Evolutionary conservation across 2,797 vertebrate genomes (phyloP).

Genomic region (Coregonus sp.): DNA sequence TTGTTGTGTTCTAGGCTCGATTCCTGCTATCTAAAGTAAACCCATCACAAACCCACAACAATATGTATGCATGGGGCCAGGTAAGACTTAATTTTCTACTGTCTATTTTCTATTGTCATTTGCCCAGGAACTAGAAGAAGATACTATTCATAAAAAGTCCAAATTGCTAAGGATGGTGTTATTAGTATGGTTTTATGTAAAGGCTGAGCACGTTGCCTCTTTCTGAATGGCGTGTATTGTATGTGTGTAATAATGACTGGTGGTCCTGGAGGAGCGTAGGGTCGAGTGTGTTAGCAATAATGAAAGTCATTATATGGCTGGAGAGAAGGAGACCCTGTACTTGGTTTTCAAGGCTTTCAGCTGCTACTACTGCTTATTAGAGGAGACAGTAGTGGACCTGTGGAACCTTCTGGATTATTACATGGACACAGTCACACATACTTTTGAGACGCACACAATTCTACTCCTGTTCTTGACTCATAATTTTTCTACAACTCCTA

Average conservation of each 20-base stretch:
- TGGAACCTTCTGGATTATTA: neutral
- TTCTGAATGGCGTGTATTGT: constrained; percentile 14
- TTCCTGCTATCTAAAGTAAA: constrained; percentile 98
- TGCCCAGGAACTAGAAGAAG: neutral
- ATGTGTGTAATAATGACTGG: constrained; percentile 27
- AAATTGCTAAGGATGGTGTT: no score
- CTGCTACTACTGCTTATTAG: neutral
- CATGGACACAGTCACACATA: neutral
- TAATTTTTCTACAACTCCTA: neutral
- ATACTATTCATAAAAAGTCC: neutral
- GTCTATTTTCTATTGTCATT: neutral
- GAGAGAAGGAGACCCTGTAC: neutral
- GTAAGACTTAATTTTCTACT: constrained; percentile 67
- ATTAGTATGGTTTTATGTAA: no score
- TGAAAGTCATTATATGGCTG: neutral
- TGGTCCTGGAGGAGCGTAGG: neutral
- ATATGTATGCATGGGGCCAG: constrained; percentile 97
- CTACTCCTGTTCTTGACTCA: neutral
- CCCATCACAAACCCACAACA: constrained; percentile 97
- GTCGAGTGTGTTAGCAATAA: neutral
- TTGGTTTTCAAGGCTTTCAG: neutral
- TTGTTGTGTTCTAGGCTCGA: constrained; percentile 79
- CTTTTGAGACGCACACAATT: neutral
- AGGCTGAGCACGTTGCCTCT: no score
- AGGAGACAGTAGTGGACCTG: neutral